A percentile compares a stretch with the other conserved stretches of the same genome.
phyloP scores from a whole-genome alignment of 2,888 invertebrate genomes.

The Sclerodermus sp. region DNA sequence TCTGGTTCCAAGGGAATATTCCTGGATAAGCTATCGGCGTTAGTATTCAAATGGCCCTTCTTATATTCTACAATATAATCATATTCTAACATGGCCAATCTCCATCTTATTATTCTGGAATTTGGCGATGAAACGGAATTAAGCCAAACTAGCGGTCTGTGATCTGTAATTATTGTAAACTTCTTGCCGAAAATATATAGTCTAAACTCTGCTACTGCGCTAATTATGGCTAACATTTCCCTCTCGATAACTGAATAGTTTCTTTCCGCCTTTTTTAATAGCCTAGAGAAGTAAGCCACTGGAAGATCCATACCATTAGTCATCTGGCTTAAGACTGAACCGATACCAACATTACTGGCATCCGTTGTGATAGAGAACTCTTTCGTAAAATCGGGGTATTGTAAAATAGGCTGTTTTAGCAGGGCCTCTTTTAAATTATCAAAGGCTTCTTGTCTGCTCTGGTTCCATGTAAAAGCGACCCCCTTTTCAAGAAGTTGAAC shows the following conservation, averaged over 20 bases:
- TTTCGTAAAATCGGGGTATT: conserved; percentile 6
- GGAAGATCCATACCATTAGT: not conserved
- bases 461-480: not conserved
- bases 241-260: conserved; percentile 4
- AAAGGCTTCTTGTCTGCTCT: not conserved
- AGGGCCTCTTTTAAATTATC: not conserved
- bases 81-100: conserved; percentile 39
- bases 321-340: conserved; percentile 1
- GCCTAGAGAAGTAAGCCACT: not conserved
- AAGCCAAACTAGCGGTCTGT: conserved; percentile 44
- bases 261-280: not conserved
- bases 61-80: conserved; percentile 42
- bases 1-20: not conserved
- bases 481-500: not conserved
- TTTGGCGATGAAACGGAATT: conserved; percentile 39
- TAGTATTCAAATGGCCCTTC: conserved; percentile 34
- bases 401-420: too few relatives aligned
- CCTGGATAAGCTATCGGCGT: conserved; percentile 31
- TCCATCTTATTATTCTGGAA: conserved; percentile 36
- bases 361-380: conserved; percentile 2
- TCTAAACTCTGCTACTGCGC: conserved; percentile 7
- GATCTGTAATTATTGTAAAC: conserved; percentile 34
- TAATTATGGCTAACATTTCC: conserved; percentile 7
- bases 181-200: conserved; percentile 2
- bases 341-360: not conserved